phyloP scores from a whole-genome alignment of 2,113 vertebrate species.

The Sprattus sprattus region DNA sequence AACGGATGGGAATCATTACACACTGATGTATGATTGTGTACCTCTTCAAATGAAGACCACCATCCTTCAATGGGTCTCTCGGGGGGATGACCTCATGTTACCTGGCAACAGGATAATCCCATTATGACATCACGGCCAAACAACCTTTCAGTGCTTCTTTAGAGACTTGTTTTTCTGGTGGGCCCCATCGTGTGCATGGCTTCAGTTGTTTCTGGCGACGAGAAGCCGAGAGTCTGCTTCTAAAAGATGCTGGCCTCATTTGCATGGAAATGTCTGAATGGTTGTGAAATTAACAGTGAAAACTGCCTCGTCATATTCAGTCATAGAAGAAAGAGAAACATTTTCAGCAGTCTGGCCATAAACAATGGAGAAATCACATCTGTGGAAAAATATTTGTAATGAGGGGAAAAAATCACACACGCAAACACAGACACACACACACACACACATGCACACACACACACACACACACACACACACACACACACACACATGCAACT shows the following conservation, averaged over 20 bases:
- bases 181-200: background rate
- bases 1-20: background rate
- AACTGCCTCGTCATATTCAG: background rate
- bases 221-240: background rate
- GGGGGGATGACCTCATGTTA: conserved; percentile 10
- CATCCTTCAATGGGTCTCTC: background rate
- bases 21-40: background rate
- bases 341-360: background rate
- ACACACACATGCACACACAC: background rate
- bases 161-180: background rate
- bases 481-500: background rate
- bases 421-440: background rate
- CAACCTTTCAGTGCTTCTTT: background rate
- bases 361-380: background rate
- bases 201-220: background rate
- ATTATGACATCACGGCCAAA: conserved; percentile 49
- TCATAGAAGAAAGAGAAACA: background rate
- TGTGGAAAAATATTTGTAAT: background rate
- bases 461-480: background rate
- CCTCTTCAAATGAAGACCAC: background rate
- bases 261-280: background rate
- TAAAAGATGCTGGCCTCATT: background rate
- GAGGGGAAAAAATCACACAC: background rate
- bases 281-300: background rate
- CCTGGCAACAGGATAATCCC: conserved; percentile 40